Conservation (phyloP, 1,140 invertebrate species). For the Zaprionus ornatus region DNA sequence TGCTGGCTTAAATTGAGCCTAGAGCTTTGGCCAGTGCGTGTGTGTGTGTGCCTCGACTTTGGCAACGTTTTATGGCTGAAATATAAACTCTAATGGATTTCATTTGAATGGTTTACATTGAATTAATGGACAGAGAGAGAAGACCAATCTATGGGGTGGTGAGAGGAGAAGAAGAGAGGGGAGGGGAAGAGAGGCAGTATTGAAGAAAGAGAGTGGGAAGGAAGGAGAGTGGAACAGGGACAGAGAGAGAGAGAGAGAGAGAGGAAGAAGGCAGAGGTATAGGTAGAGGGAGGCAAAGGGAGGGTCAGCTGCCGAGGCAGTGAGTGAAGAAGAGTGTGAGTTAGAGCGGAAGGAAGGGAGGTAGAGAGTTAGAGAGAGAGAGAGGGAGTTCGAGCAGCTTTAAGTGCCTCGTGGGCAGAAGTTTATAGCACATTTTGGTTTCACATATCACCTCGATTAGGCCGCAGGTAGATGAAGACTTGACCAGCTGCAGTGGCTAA, state of each 20-base stretch:
- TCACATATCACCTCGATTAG: background rate
- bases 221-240: no score
- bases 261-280: no score
- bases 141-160: no score
- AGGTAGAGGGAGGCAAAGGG: no score
- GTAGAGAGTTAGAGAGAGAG: no score
- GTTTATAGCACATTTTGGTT: constrained; percentile 1
- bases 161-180: no score
- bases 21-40: constrained; percentile 37
- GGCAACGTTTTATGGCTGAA: constrained; percentile 67
- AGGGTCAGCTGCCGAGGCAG: background rate
- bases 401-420: background rate
- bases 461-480: no score
- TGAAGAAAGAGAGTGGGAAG: background rate
- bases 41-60: constrained; percentile 23
- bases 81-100: constrained; percentile 81
- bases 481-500: background rate
- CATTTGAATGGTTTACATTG: constrained; percentile 74
- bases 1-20: constrained; percentile 66
- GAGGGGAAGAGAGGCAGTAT: no score
- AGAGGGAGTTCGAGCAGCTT: background rate
- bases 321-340: background rate
- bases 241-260: no score
- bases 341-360: background rate
- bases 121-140: constrained; percentile 56